Conservation (phyloP, 2,797 vertebrate species). For the Sebastes aleutianus region DNA sequence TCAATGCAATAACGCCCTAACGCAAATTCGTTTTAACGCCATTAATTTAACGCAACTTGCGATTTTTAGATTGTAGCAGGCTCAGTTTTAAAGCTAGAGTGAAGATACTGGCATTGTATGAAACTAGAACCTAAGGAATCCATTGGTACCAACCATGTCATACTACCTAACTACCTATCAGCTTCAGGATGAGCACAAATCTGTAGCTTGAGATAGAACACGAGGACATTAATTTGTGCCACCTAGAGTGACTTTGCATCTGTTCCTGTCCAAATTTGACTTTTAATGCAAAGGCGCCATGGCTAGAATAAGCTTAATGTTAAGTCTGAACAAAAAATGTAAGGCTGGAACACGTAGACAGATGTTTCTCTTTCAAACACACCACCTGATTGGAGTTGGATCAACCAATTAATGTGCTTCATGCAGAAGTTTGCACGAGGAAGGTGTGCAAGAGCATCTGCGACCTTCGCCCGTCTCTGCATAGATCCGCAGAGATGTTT, state of each 20-base stretch:
- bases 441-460: rapidly evolving
- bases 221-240: background rate
- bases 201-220: background rate
- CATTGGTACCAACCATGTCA: too few species aligned
- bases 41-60: too few species aligned
- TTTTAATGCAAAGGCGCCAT: background rate
- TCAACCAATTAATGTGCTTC: background rate
- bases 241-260: background rate
- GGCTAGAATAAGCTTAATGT: background rate
- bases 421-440: background rate
- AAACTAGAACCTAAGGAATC: too few species aligned
- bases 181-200: background rate
- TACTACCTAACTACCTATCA: background rate
- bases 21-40: too few species aligned
- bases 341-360: background rate
- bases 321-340: background rate
- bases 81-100: too few species aligned
- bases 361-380: background rate
- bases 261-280: background rate
- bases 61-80: too few species aligned
- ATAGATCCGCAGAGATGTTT: background rate
- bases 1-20: rapidly evolving
- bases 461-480: background rate
- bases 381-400: background rate
- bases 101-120: rapidly evolving